Conservation (phyloP, 2,888 invertebrate genomes). For the Syrista parreyssii region DNA sequence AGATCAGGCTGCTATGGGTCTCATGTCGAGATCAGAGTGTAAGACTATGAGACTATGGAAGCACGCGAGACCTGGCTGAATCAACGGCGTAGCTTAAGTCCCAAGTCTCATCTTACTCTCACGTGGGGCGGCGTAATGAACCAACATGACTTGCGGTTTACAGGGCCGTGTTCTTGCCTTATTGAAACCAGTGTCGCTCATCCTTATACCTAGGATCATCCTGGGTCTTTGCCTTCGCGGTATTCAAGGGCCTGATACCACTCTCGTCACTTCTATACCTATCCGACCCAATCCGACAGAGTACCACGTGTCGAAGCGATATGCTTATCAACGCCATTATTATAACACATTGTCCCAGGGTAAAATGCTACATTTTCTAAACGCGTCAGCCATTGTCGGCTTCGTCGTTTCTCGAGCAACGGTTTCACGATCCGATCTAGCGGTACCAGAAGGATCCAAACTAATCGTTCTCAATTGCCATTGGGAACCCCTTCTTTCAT, state of each 20-base stretch:
- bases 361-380: slow-evolving; percentile 6
- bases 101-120: slow-evolving; percentile 58
- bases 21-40: not conserved
- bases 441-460: not conserved
- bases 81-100: slow-evolving; percentile 25
- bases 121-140: slow-evolving; percentile 62
- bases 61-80: slow-evolving; percentile 1
- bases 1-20: not conserved
- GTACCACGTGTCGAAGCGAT: not conserved
- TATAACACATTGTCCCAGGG: slow-evolving; percentile 3
- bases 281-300: not conserved
- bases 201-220: slow-evolving; percentile 30
- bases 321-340: slow-evolving; percentile 6
- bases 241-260: not conserved
- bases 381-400: not conserved
- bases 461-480: not conserved
- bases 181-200: slow-evolving; percentile 64
- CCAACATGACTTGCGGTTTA: slow-evolving; percentile 64
- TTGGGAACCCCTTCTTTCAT: not conserved
- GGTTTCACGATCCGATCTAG: not conserved
- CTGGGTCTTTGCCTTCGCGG: not conserved
- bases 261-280: not conserved
- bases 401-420: not conserved
- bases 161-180: slow-evolving; percentile 60
- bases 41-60: not conserved